A percentile compares a stretch with the other conserved stretches of the same genome.
phyloP scores from a whole-genome alignment of 2,113 vertebrate species.

The Nycticorax nycticorax region DNA sequence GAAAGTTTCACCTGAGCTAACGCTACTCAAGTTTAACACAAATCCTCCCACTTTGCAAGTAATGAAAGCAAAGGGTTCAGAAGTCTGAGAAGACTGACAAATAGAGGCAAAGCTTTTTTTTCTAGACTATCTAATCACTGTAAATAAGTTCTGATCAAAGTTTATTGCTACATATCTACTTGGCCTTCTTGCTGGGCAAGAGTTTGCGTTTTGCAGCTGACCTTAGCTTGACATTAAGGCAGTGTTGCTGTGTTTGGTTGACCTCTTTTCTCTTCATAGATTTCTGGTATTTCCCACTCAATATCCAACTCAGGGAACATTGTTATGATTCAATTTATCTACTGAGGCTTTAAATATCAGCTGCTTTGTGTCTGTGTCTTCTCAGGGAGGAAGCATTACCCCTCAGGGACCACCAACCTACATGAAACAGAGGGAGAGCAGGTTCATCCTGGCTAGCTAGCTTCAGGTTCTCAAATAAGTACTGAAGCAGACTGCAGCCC shows the following conservation, averaged over 20 bases:
- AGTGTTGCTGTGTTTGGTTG: neutral
- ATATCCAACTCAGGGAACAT: neutral
- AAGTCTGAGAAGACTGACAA: neutral
- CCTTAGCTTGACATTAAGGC: neutral
- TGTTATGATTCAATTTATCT: neutral
- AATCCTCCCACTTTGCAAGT: neutral
- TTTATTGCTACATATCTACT: neutral
- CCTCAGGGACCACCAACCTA: neutral
- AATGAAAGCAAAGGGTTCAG: neutral
- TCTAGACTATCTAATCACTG: neutral
- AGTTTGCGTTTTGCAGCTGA: neutral
- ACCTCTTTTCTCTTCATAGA: neutral
- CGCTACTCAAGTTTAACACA: neutral
- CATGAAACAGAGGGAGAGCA: neutral
- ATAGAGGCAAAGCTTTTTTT: neutral
- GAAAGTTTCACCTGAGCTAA: neutral
- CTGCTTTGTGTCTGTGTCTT: neutral
- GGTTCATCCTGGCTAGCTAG: neutral
- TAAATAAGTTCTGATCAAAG: neutral
- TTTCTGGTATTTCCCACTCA: neutral
- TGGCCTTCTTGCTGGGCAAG: neutral
- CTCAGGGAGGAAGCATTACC: neutral
- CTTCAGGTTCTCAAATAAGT: neutral
- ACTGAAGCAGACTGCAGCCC: neutral
- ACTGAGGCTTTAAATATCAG: neutral